Evolutionary conservation across 1,140 invertebrate species (phyloP).

Genomic region (Scaptodrosophila lebanonensis): DNA sequence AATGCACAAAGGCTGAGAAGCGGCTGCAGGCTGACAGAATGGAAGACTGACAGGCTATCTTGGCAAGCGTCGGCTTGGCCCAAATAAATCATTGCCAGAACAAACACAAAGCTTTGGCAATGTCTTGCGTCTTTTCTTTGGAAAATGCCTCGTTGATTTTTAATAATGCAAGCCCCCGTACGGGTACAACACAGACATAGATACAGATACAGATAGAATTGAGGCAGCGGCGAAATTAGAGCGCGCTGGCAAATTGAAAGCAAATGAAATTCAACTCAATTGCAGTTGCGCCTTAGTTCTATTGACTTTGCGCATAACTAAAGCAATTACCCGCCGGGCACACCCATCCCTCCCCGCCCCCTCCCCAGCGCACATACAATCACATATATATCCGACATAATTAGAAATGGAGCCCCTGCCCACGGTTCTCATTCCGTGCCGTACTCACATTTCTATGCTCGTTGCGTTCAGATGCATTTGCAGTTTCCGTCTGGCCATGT

Average conservation of each 20-base stretch:
- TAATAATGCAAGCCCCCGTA: neutral
- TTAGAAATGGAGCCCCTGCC: too few relatives aligned
- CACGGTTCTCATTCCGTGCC: neutral
- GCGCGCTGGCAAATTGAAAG: slow-evolving; percentile 63
- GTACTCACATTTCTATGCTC: slow-evolving; percentile 72
- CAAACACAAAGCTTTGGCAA: slow-evolving; percentile 4
- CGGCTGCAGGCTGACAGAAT: slow-evolving; percentile 14
- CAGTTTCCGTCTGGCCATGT: slow-evolving; percentile 71
- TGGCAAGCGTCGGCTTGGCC: neutral
- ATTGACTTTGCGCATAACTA: slow-evolving; percentile 35
- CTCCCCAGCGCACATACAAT: slow-evolving; percentile 1
- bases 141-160: slow-evolving; percentile 11
- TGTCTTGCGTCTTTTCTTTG: too few relatives aligned
- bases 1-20: slow-evolving; percentile 9
- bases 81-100: neutral
- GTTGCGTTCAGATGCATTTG: slow-evolving; percentile 70
- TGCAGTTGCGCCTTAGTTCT: slow-evolving; percentile 21
- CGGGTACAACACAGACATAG: neutral
- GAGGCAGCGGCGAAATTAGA: slow-evolving; percentile 34
- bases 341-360: slow-evolving; percentile 2
- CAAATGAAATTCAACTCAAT: slow-evolving; percentile 58
- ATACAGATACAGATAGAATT: neutral
- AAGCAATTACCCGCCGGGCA: slow-evolving; percentile 59
- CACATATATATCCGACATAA: too few relatives aligned
- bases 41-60: slow-evolving; percentile 14